These are phyloP conservation scores for Dicrurus megarhynchus DNA, from an alignment of 2,113 vertebrate species.

Conservation along the genomic window DNA sequence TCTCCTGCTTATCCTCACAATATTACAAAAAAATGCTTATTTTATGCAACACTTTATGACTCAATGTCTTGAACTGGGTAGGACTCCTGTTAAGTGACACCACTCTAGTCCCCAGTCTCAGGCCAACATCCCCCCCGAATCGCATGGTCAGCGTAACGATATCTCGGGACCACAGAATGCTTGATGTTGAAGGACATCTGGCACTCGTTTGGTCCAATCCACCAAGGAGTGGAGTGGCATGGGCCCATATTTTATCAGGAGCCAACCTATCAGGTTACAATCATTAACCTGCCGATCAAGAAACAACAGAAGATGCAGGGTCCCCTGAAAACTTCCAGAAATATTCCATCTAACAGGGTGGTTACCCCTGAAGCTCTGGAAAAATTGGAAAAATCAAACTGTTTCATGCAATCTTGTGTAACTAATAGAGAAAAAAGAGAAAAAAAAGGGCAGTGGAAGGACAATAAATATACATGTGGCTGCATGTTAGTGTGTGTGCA, in stretches of 20 bases:
- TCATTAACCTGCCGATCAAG: background rate
- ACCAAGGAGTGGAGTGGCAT: too few relatives aligned
- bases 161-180: background rate
- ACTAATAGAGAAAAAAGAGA: background rate
- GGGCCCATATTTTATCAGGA: background rate
- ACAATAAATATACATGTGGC: background rate
- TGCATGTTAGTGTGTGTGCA: background rate
- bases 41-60: background rate
- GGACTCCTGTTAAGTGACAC: background rate
- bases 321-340: background rate
- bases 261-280: background rate
- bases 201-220: background rate
- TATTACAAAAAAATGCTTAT: background rate
- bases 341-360: accelerated
- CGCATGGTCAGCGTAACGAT: background rate
- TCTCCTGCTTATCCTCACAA: background rate
- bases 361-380: background rate
- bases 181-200: background rate
- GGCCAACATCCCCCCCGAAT: background rate
- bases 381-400: background rate
- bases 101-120: background rate
- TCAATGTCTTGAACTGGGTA: background rate
- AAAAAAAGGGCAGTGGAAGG: background rate
- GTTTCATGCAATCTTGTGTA: background rate
- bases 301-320: background rate